Conservation (phyloP, 2,797 vertebrate species). For the Lacerta agilis region DNA sequence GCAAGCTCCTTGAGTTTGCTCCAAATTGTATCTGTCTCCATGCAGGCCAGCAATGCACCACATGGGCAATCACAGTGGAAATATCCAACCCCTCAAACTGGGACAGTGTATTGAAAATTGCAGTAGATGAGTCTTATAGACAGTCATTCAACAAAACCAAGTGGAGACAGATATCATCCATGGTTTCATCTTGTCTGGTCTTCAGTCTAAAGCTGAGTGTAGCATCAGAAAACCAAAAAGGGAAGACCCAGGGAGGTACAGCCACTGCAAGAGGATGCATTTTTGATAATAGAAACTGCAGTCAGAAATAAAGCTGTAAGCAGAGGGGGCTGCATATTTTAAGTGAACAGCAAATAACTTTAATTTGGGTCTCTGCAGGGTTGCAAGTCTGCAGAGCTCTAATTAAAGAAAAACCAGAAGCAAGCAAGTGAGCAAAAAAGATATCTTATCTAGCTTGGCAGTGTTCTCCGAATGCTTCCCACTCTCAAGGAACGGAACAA, state of each 20-base stretch:
- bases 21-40: background rate
- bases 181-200: background rate
- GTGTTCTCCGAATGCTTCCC: conserved; percentile 27
- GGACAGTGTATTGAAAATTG: background rate
- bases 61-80: background rate
- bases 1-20: background rate
- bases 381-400: conserved; percentile 8
- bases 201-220: background rate
- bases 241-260: background rate
- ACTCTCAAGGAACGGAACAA: conserved; percentile 30
- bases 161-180: background rate
- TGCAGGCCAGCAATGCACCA: background rate
- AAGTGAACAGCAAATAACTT: conserved; percentile 45
- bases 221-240: background rate
- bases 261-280: background rate
- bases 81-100: background rate
- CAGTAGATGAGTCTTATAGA: background rate
- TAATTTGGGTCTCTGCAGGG: conserved; percentile 40
- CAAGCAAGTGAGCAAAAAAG: conserved; percentile 33
- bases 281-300: background rate
- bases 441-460: conserved; percentile 25
- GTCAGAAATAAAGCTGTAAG: background rate
- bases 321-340: conserved; percentile 6
- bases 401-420: conserved; percentile 29
- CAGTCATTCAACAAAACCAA: too few relatives aligned